Conservation (phyloP, 2,113 vertebrate species). For the Aplodontia rufa region DNA sequence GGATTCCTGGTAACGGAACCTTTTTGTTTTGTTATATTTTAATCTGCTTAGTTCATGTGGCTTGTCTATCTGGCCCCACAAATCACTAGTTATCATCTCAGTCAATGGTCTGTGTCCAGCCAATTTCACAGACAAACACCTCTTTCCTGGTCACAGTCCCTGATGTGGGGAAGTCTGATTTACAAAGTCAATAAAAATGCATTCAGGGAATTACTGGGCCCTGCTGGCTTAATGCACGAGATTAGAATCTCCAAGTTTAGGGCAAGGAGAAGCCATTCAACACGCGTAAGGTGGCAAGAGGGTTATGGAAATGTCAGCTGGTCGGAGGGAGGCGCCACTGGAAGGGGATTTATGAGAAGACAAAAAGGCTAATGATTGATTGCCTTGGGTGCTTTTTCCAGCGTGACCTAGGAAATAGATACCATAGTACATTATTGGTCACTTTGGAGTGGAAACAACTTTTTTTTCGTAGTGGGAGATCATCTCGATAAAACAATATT, state of each 20-base stretch:
- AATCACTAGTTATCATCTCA: slow-evolving; percentile 85
- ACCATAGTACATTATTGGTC: slow-evolving; percentile 28
- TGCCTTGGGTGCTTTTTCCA: slow-evolving; percentile 48
- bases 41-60: slow-evolving; percentile 81
- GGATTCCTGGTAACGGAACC: slow-evolving; percentile 61
- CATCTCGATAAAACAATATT: background rate
- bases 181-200: slow-evolving; percentile 88
- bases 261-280: slow-evolving; percentile 77
- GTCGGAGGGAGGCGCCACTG: slow-evolving; percentile 67
- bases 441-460: slow-evolving; percentile 60
- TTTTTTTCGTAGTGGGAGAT: slow-evolving; percentile 62
- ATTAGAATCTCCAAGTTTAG: slow-evolving; percentile 83
- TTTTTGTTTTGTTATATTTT: slow-evolving; percentile 76
- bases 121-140: slow-evolving; percentile 91
- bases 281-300: slow-evolving; percentile 71
- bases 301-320: slow-evolving; percentile 74
- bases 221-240: slow-evolving; percentile 83
- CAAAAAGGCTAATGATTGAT: slow-evolving; percentile 73
- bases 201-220: slow-evolving; percentile 82
- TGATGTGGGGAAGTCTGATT: slow-evolving; percentile 86
- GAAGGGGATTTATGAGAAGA: slow-evolving; percentile 39
- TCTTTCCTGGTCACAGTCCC: slow-evolving; percentile 81
- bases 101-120: slow-evolving; percentile 88
- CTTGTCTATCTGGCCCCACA: slow-evolving; percentile 82
- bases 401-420: slow-evolving; percentile 40